Evolutionary conservation across 2,113 vertebrate genomes (phyloP), one percentile per base, ranked within the genome.

Genomic region (Periophthalmus modestus): DNA sequence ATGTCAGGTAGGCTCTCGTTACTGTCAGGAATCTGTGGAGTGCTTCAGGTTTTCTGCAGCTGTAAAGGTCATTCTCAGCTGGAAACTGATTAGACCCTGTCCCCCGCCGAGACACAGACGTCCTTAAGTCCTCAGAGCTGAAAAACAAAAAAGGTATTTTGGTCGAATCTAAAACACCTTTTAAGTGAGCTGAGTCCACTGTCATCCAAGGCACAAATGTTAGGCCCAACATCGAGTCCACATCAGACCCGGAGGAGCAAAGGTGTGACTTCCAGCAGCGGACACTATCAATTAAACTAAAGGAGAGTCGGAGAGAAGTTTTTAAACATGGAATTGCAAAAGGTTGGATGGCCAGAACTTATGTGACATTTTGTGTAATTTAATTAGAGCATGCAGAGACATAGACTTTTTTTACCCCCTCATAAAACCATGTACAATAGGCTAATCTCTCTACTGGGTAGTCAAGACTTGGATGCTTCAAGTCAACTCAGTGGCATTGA

Each of bases 1-100:
- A 98, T 98, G 97, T 99, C 97, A 95, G 96, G 97, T 98, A 94
- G 62, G 67, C 62, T 28, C 86, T 90, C 86, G 84, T 90, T 91
- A 90, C 89, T 82, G 81, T 85, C 87, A 77, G 7, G 28, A 70
- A 87, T 77, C 90, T 0, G 73, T 46, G 63, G 89, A 88, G 69
- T 76, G 85, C 82, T 74, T 88, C 82, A 63, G 85, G 82, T 80
- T 79, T 82, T 91, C 84, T 85, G 66, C 18, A 79, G 55, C 86
- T 68, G 71, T 78, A 77, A 93, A 94, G 93, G 93, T 94, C 91
- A 90, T 77, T 72, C 93, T 83, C 92, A 86, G 91, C 90, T 89
- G 90, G 92, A 82, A 6, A 85, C 92, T 93, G 93, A 94, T 94
- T 93, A 94, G 88, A 85, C 71, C 68, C 78, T 69, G 71, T 62